phyloP scores from a whole-genome alignment of 37 sponge, comb jelly and placozoan species.

The Sycon ciliatum region DNA sequence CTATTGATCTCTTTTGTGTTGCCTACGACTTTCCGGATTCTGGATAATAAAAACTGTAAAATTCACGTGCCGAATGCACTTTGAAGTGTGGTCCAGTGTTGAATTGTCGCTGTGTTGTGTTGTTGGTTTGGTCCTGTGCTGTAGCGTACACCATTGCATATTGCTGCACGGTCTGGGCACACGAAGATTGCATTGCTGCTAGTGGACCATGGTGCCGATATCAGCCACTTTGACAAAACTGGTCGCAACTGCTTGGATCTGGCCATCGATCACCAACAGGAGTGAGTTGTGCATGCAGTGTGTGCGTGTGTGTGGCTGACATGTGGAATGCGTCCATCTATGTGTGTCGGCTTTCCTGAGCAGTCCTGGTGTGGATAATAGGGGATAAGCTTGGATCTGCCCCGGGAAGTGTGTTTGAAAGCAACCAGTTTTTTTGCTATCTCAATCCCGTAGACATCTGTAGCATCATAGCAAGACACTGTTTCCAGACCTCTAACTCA shows the following conservation, averaged over 20 bases:
- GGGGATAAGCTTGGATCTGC: background rate
- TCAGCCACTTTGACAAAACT: constrained; percentile 17
- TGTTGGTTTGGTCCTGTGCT: background rate
- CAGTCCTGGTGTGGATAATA: background rate
- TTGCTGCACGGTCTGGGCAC: constrained; percentile 68
- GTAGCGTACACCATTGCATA: constrained; percentile 71
- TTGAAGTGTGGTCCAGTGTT: too few relatives aligned
- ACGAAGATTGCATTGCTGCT: constrained; percentile 38
- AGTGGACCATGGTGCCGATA: constrained; percentile 52
- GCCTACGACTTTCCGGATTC: background rate
- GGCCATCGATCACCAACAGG: constrained; percentile 49
- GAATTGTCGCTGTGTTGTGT: too few relatives aligned
- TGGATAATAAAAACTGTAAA: too few relatives aligned
- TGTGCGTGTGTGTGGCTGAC: too few relatives aligned
- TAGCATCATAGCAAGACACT: too few relatives aligned
- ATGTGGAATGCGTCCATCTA: constrained; percentile 69
- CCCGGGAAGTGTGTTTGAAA: constrained; percentile 10
- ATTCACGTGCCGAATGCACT: too few relatives aligned
- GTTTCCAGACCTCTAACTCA: too few relatives aligned
- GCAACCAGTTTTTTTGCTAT: background rate
- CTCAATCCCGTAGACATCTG: background rate
- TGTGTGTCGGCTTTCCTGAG: background rate
- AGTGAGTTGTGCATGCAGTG: too few relatives aligned
- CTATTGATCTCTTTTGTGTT: background rate
- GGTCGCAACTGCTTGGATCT: constrained; percentile 64